A percentile compares a stretch with the other conserved stretches of the same genome.
Conservation (phyloP, 2,888 invertebrate species). For the Caenorhabditis sp. region DNA sequence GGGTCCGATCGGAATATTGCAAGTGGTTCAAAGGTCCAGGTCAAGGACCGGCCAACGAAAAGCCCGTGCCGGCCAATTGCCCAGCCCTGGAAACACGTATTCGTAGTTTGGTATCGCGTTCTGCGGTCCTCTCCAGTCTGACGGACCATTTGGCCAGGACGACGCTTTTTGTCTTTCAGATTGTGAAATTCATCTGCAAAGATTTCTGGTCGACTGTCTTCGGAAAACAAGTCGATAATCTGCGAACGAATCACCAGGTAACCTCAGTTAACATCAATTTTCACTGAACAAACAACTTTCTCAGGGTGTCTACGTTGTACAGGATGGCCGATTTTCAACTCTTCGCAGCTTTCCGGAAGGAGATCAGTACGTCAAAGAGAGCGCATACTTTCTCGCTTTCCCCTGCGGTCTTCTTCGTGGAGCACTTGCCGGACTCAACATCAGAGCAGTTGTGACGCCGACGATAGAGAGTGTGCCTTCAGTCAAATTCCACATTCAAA, state of each 20-base stretch:
- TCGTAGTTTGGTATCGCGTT: too few relatives aligned
- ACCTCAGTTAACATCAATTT: neutral
- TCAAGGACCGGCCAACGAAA: too few relatives aligned
- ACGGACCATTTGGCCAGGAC: too few relatives aligned
- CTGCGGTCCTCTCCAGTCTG: too few relatives aligned
- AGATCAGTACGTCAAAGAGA: constrained; percentile 89
- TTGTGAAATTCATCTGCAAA: constrained; percentile 98
- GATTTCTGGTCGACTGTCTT: constrained; percentile 98
- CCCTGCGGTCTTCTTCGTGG: constrained; percentile 96
- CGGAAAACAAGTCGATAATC: constrained; percentile 97
- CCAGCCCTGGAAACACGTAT: too few relatives aligned
- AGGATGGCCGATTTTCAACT: constrained; percentile 94
- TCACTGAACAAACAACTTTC: too few relatives aligned
- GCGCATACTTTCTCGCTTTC: constrained; percentile 85
- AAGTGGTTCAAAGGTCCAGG: too few relatives aligned
- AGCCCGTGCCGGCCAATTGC: too few relatives aligned
- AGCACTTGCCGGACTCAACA: constrained; percentile 92
- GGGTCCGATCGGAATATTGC: too few relatives aligned
- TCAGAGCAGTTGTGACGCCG: constrained; percentile 90
- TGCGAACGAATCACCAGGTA: constrained; percentile 91
- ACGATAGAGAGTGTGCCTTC: constrained; percentile 74
- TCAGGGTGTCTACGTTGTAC: constrained; percentile 95
- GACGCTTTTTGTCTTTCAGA: constrained; percentile 79
- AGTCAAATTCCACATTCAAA: constrained; percentile 77
- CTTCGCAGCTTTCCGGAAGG: constrained; percentile 90